Percentiles rank a stretch among this genome's conserved stretches.
Conservation (phyloP, 2,113 vertebrate species). For the Podilymbus podiceps region DNA sequence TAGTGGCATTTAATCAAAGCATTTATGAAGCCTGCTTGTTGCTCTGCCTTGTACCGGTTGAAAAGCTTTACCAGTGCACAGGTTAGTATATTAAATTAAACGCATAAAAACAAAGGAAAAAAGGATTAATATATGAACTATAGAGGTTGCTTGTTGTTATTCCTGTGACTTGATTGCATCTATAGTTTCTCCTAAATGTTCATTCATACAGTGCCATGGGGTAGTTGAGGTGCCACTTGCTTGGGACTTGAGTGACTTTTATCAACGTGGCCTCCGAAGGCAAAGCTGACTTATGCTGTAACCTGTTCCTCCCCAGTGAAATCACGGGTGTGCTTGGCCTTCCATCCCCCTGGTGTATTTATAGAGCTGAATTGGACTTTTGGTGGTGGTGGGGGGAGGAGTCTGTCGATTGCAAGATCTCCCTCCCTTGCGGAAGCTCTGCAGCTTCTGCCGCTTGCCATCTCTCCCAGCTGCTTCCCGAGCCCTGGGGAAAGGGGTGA, state of each 20-base stretch:
- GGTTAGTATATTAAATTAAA: neutral
- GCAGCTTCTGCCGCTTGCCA: neutral
- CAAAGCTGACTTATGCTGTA: neutral
- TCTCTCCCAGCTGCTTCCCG: neutral
- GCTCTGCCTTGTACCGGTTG: neutral
- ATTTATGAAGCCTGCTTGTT: neutral
- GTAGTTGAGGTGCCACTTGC: neutral
- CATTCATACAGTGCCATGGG: accelerated
- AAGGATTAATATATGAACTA: neutral
- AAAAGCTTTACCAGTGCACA: neutral
- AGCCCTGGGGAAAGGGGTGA: neutral
- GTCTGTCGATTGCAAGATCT: neutral
- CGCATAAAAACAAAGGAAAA: neutral
- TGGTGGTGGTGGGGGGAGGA: neutral
- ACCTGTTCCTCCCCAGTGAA: neutral
- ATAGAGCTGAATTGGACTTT: neutral
- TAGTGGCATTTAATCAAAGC: neutral
- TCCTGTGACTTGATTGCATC: neutral
- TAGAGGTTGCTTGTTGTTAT: neutral
- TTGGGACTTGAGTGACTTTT: neutral
- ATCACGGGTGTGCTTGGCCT: neutral
- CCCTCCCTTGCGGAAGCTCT: neutral
- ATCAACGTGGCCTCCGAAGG: neutral
- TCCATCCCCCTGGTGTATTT: neutral
- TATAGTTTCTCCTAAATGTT: neutral